These are phyloP conservation scores for Drosophila sechellia DNA, from an alignment of 1,140 invertebrate genomes.

Conservation along the genomic window DNA sequence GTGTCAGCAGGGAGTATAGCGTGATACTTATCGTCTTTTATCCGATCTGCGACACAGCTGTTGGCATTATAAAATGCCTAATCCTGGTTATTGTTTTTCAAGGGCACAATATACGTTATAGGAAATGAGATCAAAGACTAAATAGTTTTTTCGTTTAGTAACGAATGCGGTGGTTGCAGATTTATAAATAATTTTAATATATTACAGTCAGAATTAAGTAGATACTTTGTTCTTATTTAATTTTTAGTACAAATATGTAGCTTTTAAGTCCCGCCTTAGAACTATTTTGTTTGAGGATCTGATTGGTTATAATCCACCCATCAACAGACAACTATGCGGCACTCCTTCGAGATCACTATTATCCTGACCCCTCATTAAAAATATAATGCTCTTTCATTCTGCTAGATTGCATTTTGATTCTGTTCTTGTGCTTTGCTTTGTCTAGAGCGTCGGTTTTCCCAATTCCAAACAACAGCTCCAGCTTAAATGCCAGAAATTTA, in stretches of 20 bases:
- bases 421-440: constrained; percentile 24
- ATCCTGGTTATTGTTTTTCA: not conserved
- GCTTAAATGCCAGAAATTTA: constrained; percentile 82
- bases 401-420: constrained; percentile 45
- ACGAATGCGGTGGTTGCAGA: too few species aligned
- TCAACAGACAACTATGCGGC: not conserved
- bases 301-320: too few species aligned
- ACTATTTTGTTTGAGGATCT: not conserved
- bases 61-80: constrained; percentile 1
- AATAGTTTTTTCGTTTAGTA: not conserved
- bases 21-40: constrained; percentile 16
- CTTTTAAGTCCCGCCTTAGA: not conserved
- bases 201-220: too few species aligned
- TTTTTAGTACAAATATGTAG: not conserved
- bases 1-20: not conserved
- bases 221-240: too few species aligned
- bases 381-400: constrained; percentile 9
- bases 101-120: too few species aligned
- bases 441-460: constrained; percentile 41
- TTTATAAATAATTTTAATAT: too few species aligned
- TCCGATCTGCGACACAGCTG: constrained; percentile 10
- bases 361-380: constrained; percentile 34
- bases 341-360: constrained; percentile 22
- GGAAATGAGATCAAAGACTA: not conserved
- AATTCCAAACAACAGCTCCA: constrained; percentile 64